Conservation (phyloP, 2,888 invertebrate genomes). For the Ichneumon xanthorius region DNA sequence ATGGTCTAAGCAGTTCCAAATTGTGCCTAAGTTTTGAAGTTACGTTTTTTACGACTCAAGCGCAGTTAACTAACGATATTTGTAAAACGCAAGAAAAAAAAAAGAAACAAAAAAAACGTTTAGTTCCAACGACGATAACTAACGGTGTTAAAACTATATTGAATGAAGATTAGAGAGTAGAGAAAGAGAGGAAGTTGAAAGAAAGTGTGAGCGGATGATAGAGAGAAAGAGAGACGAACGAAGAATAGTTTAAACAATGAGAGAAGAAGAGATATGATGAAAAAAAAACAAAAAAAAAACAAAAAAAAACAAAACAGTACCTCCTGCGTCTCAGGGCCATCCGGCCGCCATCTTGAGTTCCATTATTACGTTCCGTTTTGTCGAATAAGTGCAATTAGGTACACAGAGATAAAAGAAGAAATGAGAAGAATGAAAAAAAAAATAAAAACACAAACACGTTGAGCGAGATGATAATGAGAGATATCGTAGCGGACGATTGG, state of each 20-base stretch:
- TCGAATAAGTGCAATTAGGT: slow-evolving; percentile 85
- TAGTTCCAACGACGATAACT: slow-evolving; percentile 69
- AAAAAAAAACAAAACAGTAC: slow-evolving; percentile 77
- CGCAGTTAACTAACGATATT: slow-evolving; percentile 70
- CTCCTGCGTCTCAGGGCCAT: slow-evolving; percentile 82
- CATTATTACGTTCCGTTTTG: slow-evolving; percentile 83
- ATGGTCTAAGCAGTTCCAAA: slow-evolving; percentile 84
- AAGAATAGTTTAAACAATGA: slow-evolving; percentile 24
- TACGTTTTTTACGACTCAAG: slow-evolving; percentile 80
- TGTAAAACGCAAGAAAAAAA: slow-evolving; percentile 68
- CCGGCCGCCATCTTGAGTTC: slow-evolving; percentile 84
- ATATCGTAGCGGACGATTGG: slow-evolving; percentile 63
- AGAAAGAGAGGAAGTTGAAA: slow-evolving; percentile 44
- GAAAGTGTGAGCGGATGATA: slow-evolving; percentile 42
- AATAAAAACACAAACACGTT: slow-evolving; percentile 67
- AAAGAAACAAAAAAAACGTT: slow-evolving; percentile 65
- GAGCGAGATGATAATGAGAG: slow-evolving; percentile 56
- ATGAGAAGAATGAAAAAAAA: slow-evolving; percentile 59
- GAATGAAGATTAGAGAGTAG: slow-evolving; percentile 64
- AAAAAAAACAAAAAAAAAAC: slow-evolving; percentile 64
- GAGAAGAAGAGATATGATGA: slow-evolving; percentile 67
- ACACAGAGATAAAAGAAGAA: slow-evolving; percentile 74
- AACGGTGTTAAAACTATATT: slow-evolving; percentile 59
- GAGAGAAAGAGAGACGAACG: slow-evolving; percentile 51
- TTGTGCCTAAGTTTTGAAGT: slow-evolving; percentile 84